Conservation (phyloP, 2,888 invertebrate genomes). For the Neoascia interrupta region DNA sequence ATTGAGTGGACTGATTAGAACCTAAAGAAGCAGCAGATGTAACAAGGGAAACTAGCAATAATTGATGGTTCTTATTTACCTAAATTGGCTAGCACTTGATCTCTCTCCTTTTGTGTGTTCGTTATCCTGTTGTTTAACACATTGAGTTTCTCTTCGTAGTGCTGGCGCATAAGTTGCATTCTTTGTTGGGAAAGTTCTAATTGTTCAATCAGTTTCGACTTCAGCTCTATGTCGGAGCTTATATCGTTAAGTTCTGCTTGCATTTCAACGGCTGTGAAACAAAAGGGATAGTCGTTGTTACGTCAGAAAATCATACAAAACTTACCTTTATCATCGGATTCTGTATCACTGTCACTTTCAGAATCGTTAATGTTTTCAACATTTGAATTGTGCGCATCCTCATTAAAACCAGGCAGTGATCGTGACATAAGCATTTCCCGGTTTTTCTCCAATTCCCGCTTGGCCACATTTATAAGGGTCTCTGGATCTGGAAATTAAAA, state of each 20-base stretch:
- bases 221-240: constrained; percentile 96
- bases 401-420: constrained; percentile 79
- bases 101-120: constrained; percentile 93
- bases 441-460: constrained; percentile 88
- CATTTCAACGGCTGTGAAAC: constrained; percentile 80
- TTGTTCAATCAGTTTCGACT: constrained; percentile 96
- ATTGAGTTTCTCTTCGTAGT: constrained; percentile 95
- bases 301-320: background rate
- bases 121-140: constrained; percentile 91
- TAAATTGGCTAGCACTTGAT: constrained; percentile 87
- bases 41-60: background rate
- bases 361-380: constrained; percentile 81
- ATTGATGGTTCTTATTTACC: constrained; percentile 70
- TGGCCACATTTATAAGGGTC: constrained; percentile 87
- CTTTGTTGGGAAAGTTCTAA: constrained; percentile 93
- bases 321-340: constrained; percentile 82
- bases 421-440: constrained; percentile 80
- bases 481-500: constrained; percentile 76
- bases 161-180: constrained; percentile 90
- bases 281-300: background rate
- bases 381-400: constrained; percentile 82
- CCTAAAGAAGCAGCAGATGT: constrained; percentile 32
- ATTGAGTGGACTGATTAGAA: constrained; percentile 69
- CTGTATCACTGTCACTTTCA: constrained; percentile 82
- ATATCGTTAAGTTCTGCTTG: constrained; percentile 92